These are phyloP conservation scores for Chrysotoxum bicinctum DNA, from an alignment of 2,888 invertebrate genomes.

Conservation along the genomic window DNA sequence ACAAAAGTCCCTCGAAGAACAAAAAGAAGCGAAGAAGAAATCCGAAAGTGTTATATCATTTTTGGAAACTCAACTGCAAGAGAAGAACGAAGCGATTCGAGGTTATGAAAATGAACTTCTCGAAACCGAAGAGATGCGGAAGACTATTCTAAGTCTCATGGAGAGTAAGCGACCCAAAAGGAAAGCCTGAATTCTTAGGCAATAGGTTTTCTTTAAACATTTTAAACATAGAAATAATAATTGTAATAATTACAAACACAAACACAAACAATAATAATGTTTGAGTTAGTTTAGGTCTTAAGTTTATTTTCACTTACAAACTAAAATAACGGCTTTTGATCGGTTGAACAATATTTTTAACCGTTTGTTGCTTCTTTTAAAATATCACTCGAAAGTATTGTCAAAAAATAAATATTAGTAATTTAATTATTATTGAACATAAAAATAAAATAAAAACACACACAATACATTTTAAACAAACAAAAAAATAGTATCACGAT, in stretches of 20 bases:
- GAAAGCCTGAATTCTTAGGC: slow-evolving; percentile 69
- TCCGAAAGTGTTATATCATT: slow-evolving; percentile 79
- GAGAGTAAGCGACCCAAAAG: slow-evolving; percentile 81
- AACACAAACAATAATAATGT: neutral
- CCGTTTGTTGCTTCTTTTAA: neutral
- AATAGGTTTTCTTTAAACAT: neutral
- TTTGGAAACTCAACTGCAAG: slow-evolving; percentile 79
- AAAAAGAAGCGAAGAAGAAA: slow-evolving; percentile 79
- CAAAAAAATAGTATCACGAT: slow-evolving; percentile 57
- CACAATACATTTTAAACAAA: slow-evolving; percentile 63
- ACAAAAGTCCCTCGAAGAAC: slow-evolving; percentile 78
- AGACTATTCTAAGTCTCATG: slow-evolving; percentile 81
- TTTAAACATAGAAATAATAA: neutral
- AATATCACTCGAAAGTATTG: slow-evolving; percentile 41
- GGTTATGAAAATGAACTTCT: slow-evolving; percentile 78
- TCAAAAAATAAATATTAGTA: slow-evolving; percentile 70
- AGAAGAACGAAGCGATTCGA: slow-evolving; percentile 80
- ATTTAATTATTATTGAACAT: slow-evolving; percentile 50
- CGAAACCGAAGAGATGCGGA: slow-evolving; percentile 80
- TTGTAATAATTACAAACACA: neutral
- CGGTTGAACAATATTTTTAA: slow-evolving; percentile 23
- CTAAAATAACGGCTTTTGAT: slow-evolving; percentile 54
- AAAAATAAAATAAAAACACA: slow-evolving; percentile 33
- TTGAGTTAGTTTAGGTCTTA: slow-evolving; percentile 60
- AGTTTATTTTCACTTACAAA: slow-evolving; percentile 50